A percentile compares a stretch with the other conserved stretches of the same genome.
Conservation (phyloP, 2,113 vertebrate genomes). For the Mugil cephalus region DNA sequence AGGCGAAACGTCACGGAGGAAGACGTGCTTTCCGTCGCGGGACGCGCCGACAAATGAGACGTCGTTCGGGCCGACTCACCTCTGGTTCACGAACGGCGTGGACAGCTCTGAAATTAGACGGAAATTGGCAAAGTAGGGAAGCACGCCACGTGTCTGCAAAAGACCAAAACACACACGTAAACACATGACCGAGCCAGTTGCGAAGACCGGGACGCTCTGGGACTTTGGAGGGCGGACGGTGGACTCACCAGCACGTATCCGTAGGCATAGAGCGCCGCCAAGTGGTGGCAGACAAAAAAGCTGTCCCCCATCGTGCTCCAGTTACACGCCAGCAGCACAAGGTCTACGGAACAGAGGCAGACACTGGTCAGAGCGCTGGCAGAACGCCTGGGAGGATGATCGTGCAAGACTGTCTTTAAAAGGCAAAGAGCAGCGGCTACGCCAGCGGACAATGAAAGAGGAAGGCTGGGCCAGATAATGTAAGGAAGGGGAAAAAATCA, state of each 20-base stretch:
- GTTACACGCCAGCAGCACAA: conserved; percentile 85
- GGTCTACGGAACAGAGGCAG: conserved; percentile 71
- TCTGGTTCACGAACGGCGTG: conserved; percentile 88
- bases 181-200: background rate
- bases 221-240: no score
- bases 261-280: conserved; percentile 88
- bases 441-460: no score
- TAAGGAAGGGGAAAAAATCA: no score
- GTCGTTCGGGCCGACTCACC: conserved; percentile 65
- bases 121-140: conserved; percentile 87
- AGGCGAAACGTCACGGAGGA: conserved; percentile 1
- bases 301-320: conserved; percentile 88
- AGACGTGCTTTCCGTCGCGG: background rate
- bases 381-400: background rate
- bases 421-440: no score
- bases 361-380: conserved; percentile 7
- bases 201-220: no score
- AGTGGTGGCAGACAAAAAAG: conserved; percentile 88
- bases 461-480: no score
- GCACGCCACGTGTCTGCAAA: conserved; percentile 81
- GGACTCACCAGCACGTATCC: conserved; percentile 87
- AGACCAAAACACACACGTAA: conserved; percentile 13
- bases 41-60: background rate
- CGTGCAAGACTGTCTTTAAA: no score
- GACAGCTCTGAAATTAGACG: conserved; percentile 87